Base-by-base conservation (phyloP, 2,888 invertebrate genomes). In the Drosophila meridiana region DNA sequence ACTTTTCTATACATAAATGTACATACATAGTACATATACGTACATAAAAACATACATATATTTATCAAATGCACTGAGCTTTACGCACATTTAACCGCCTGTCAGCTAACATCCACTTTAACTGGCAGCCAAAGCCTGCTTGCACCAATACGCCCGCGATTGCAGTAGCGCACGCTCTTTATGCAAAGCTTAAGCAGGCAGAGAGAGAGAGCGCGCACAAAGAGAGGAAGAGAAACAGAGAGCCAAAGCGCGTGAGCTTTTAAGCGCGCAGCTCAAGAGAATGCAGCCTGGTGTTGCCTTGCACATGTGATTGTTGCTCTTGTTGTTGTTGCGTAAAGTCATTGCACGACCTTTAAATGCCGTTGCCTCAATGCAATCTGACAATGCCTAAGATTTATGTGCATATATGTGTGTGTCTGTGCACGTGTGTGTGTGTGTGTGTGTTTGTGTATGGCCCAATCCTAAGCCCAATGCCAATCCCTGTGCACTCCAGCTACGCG, bases 311-410 rank as follows among this genome's bases (percentile, higher is more conserved):
- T 57, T 59, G 34, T 59, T 71, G 66, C 26, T 53, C 38, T 58
- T 71, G 58, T 61, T 65, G 26, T 62, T 63, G 74, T 30, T 74
- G 68, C 48, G 28, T 66, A 76, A 86, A 86, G 83, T 83, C 83
- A 83, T 80, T 83, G 76, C 72, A 70, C 83, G 81, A 86, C 87
- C 87, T 83, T 83, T 83, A 78, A 70, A 78, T 74, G 78, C 72
- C 69, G 65, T 75, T 78, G 75, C 55, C 72, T 85, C 67, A 85
- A 73, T 87, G 74, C 61, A 73, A 69, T 65, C 67, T 63, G 69
- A 56, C 45, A 57, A 36, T 61, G 67, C 38, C 67, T 71, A 58
- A 38, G 56, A 58, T 68, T 64, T 58, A 59, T 59, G 50, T 67
- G 34, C 0, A 4, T 14, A 3, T 30, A 7, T 14, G 6, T 30